Base-by-base conservation (phyloP, 2,888 invertebrate genomes). In the Drosophila suboccidentalis region DNA sequence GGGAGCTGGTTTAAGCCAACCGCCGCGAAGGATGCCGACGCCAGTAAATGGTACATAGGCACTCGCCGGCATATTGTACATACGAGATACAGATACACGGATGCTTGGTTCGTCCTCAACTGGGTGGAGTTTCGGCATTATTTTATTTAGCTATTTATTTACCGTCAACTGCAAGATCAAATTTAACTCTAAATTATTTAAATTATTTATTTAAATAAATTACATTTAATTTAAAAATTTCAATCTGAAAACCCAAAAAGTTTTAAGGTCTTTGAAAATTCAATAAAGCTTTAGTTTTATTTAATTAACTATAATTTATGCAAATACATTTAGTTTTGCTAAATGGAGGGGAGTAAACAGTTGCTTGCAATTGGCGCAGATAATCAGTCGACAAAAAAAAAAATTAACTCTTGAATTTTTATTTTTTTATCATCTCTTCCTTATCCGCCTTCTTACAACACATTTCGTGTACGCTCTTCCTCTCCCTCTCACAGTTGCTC, bases 1-100 rank as follows among this genome's bases (percentile, higher is more conserved):
- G 61, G 64, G 77, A 78, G 82, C 67, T 86, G 91, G 90, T 87
- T 90, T 91, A 91, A 91, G 84, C 91, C 91, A 91, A 91, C 91
- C 91, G 82, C 87, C 73, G 83, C 79, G 74, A 78, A 88, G 82
- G 72, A 82, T 51, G 64, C 68, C 61, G 71, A 58, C 66, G 78
- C 61, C 74, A 22, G 67, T 68, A 64, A 6, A 77, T 68, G 49
- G 62, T 55, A 55, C 32, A 59, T 71, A 68, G 38, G 43, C 32
- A 39, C 41, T 49, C 11, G 49, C 38, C 44, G 50, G 62, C 49
- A 60, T 62, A 57, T 4, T 3, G 4, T 62, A 57, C 10, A 62
- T 54, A 29, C 8, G 53, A 47, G 4, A 8, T 46, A 26, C 44
- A 38, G n/a, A 51, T 44, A 8, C 17, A 15, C 58, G 32, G 43